Evolutionary conservation across 2,888 invertebrate genomes (phyloP).

Genomic region (Synergus laeviventris): DNA sequence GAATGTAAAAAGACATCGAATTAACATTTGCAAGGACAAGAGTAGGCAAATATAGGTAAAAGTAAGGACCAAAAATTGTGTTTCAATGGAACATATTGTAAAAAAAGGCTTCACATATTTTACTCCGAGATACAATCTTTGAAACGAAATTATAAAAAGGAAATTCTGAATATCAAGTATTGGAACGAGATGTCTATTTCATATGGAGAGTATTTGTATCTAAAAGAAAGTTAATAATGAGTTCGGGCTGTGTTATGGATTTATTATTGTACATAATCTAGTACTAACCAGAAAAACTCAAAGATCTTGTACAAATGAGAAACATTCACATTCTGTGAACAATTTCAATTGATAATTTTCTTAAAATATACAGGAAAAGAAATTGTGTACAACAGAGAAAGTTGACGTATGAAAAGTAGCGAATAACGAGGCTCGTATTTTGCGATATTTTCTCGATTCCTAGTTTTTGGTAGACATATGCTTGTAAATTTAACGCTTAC

Average conservation of each 20-base stretch:
- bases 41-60: no score
- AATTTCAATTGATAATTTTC: neutral
- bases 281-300: neutral
- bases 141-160: neutral
- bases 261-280: constrained; percentile 7
- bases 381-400: constrained; percentile 9
- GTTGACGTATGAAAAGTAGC: neutral
- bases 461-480: neutral
- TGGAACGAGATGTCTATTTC: neutral
- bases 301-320: neutral
- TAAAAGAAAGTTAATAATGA: neutral
- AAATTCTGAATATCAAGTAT: neutral
- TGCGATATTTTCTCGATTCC: neutral
- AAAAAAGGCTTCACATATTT: neutral
- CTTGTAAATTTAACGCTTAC: constrained; percentile 19
- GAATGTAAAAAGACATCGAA: neutral
- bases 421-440: neutral
- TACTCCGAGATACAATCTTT: neutral
- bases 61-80: neutral
- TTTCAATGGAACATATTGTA: neutral
- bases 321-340: neutral
- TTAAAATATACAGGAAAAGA: neutral
- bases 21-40: neutral
- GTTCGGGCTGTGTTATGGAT: constrained; percentile 11
- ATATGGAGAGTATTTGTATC: neutral